Evolutionary conservation across 1,140 invertebrate species (phyloP), one percentile per base, ranked within the genome.

Genomic region (Meloidogyne exigua): DNA sequence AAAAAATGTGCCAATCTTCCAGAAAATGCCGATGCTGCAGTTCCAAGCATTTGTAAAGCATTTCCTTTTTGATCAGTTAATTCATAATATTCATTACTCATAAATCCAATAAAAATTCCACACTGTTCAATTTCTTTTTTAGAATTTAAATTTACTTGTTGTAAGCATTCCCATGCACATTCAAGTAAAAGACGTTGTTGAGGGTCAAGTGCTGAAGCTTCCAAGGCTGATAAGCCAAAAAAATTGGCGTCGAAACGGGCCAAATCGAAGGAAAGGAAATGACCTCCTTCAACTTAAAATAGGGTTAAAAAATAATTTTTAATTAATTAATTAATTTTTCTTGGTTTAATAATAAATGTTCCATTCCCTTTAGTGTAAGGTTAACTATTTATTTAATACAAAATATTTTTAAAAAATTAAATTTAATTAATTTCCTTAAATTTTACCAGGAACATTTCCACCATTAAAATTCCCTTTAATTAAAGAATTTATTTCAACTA

Each of bases 221-320:
- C 88, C 79, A 89, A 89, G 4, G 87, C 85, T 79, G 89, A 87
- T 26, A 91, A 86, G 2, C 89, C 88, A 78, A 91, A 91, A 80
- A 90, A 91, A 0, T 85, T 84, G 2, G 89, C 88, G 82, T 91
- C 90, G 80, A 91, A 91, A 80, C 91, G 91, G 32, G 90, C 88
- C 42, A 98, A 82, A 80, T 95, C 92, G 88, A 95, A 28, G n/a
- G 25, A 21, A 4, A 81, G 25, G 64, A 81, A 81, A 63, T 83
- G 69, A 5, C 71, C 80, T n/a, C 80, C 80, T 62, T 81, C 80
- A 28, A 83, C n/a, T 68, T 18, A n/a, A 68, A 68, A 68, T 1
- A 32, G 1, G 13, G 12, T 2, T 26, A 25, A 39, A 18, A 15
- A n/a, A n/a, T 28, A 18, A n/a, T n/a, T n/a, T n/a, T n/a, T n/a